Conservation (phyloP, 2,888 invertebrate species). For the Caenorhabditis zanzibari region DNA sequence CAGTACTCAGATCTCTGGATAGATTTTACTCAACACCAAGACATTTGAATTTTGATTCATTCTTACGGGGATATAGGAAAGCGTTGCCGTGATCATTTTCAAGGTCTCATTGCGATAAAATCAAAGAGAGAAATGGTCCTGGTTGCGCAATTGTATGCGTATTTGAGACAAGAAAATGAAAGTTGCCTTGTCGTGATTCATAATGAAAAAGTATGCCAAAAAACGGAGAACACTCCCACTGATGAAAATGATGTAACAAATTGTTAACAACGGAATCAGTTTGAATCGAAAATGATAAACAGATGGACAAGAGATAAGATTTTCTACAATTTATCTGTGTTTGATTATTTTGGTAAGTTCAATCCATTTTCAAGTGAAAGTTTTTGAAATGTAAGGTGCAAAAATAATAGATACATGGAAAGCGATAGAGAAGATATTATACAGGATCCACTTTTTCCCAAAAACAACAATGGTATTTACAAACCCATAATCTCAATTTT, state of each 20-base stretch:
- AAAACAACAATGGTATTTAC: background rate
- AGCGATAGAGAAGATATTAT: no score
- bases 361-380: no score
- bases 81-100: constrained; percentile 7
- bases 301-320: no score
- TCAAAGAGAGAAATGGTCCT: constrained; percentile 44
- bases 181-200: background rate
- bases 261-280: no score
- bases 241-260: no score
- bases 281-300: no score
- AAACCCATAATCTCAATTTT: background rate
- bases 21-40: background rate
- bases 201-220: background rate
- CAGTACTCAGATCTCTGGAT: background rate
- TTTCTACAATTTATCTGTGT: no score
- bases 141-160: background rate
- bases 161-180: constrained; percentile 7
- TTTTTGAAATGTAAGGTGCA: no score
- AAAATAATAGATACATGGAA: no score
- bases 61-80: background rate
- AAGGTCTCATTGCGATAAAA: constrained; percentile 28
- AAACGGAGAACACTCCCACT: no score
- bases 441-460: no score
- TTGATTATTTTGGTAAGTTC: no score
- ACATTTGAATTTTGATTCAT: background rate